Evolutionary conservation across 2,888 invertebrate genomes (phyloP).

Genomic region (Ophion slaviceki): DNA sequence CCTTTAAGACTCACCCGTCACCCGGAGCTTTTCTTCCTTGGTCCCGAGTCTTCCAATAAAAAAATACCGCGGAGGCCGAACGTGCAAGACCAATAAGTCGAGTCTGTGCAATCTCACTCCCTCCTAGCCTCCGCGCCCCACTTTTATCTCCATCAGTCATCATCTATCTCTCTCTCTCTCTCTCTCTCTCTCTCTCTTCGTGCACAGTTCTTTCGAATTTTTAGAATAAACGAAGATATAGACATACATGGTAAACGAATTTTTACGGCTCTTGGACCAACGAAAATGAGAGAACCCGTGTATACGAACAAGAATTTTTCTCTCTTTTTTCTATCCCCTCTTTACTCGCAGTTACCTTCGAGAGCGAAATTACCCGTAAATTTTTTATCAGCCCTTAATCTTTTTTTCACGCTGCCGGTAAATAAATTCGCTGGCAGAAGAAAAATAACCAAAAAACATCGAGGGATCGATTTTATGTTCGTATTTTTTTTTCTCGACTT

Average conservation of each 20-base stretch:
- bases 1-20: constrained; percentile 46
- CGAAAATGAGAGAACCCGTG: constrained; percentile 23
- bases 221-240: constrained; percentile 38
- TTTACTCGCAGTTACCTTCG: constrained; percentile 5
- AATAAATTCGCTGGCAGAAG: neutral
- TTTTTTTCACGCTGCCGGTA: neutral
- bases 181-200: too few species aligned
- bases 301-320: neutral
- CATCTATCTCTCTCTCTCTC: constrained; percentile 1
- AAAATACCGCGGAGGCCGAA: constrained; percentile 67
- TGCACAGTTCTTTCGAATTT: constrained; percentile 45
- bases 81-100: constrained; percentile 68
- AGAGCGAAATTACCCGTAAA: neutral
- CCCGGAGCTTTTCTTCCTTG: constrained; percentile 31
- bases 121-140: constrained; percentile 15
- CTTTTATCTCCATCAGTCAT: constrained; percentile 13
- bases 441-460: too few species aligned
- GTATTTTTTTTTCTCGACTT: neutral
- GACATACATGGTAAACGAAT: constrained; percentile 13
- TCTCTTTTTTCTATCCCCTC: neutral
- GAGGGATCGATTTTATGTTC: too few species aligned
- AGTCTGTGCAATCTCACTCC: neutral
- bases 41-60: constrained; percentile 68
- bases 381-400: constrained; percentile 28
- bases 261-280: constrained; percentile 38